Evolutionary conservation across 2,113 vertebrate genomes (phyloP), one percentile per base, ranked within the genome.

Genomic region (Heliornis fulica): DNA sequence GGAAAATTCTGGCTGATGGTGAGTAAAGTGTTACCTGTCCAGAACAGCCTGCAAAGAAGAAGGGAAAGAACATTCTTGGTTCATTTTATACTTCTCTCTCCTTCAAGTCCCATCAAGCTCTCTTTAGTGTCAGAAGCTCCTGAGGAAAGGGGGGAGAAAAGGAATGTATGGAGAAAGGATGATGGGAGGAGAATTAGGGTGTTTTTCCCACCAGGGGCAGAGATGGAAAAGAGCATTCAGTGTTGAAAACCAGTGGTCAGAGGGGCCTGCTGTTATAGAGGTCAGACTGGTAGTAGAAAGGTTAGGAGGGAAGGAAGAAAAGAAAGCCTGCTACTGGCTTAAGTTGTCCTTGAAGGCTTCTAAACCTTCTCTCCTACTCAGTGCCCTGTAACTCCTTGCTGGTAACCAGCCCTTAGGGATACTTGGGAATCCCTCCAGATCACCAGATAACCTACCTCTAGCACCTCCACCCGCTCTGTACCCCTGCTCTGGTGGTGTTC

Each of bases 181-280:
- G 10, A 25, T 61, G 56, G 64, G 41, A 50, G 28, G 26, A 25
- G 31, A 78, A 41, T 45, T 61, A 50, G 28, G 5, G 5, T 63
- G 50, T 45, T 83, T 83, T 91, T 25, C n/a, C 28, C 87, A 36
- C 50, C 4, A 17, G 36, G 18, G 53, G 50, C 40, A 32, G 64
- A 72, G 43, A 40, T 9, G 11, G 23, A 14, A 74, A 80, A 70
- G 45, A 72, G 68, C 31, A 45, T n/a, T 19, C 1, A 36, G 26
- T 19, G 25, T 61, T 69, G n/a, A 65, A 80, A 91, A 81, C 48
- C 50, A 46, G 8, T 8, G 26, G 23, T 22, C 36, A 68, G 59
- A 65, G n/a, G 18, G 4, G 15, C 61, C 11, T 0, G 0, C 54
- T 74, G 14, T 34, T n/a, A 25, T 28, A 1, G 8, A 63, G 41